A percentile compares a stretch with the other conserved stretches of the same genome.
Evolutionary conservation across 2,888 invertebrate genomes (phyloP).

Genomic region (Hirtodrosophila trivittata): DNA sequence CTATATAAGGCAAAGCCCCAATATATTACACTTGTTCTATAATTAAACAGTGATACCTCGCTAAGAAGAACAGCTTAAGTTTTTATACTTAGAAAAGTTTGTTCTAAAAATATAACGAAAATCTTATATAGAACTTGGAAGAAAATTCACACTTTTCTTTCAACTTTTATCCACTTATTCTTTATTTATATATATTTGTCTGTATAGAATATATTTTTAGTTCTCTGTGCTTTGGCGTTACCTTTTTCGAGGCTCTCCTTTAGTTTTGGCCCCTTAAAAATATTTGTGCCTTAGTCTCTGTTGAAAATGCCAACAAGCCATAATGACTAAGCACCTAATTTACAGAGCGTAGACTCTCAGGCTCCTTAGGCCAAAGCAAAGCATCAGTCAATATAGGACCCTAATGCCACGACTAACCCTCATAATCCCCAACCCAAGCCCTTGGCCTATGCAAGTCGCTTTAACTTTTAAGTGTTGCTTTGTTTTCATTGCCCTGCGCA

Average conservation of each 20-base stretch:
- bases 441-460: constrained; percentile 35
- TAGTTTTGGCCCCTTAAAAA: background rate
- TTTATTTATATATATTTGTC: no score
- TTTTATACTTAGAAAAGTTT: background rate
- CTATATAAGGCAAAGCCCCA: constrained; percentile 10
- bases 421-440: background rate
- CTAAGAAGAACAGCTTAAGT: background rate
- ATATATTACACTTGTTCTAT: constrained; percentile 13
- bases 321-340: constrained; percentile 61
- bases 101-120: no score
- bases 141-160: no score
- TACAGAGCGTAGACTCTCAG: no score
- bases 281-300: constrained; percentile 10
- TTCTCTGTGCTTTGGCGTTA: no score
- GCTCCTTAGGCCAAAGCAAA: constrained; percentile 20
- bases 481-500: constrained; percentile 52
- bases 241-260: background rate
- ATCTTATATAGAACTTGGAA: no score
- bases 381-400: constrained; percentile 42
- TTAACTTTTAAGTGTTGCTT: constrained; percentile 73
- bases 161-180: no score
- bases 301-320: constrained; percentile 44
- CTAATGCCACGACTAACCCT: constrained; percentile 10
- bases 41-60: constrained; percentile 28
- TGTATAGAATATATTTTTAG: no score